A percentile compares a stretch with the other conserved stretches of the same genome.
Evolutionary conservation across 2,797 vertebrate genomes (phyloP).

Genomic region (Nothura maculosa): DNA sequence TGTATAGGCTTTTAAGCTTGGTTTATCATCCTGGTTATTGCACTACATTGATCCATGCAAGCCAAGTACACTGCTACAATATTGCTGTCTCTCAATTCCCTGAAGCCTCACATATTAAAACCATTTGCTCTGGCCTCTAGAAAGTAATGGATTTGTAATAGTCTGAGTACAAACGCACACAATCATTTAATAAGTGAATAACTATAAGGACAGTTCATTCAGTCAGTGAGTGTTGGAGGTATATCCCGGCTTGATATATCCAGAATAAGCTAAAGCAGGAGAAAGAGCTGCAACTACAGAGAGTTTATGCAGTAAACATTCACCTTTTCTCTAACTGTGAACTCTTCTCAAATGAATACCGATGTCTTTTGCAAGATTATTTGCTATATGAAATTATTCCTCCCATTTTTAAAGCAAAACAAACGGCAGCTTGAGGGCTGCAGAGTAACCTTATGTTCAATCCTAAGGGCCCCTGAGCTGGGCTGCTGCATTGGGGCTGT

Average conservation of each 20-base stretch:
- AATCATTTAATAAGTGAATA: constrained; percentile 39
- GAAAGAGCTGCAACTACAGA: neutral
- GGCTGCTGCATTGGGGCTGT: neutral
- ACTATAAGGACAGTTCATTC: neutral
- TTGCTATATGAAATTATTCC: fast-evolving
- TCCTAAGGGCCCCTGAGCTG: neutral
- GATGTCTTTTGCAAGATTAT: neutral
- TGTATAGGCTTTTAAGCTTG: constrained; percentile 45
- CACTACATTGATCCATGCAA: constrained; percentile 45
- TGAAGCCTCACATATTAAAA: constrained; percentile 40
- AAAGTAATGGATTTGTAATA: constrained; percentile 55
- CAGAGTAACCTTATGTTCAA: neutral
- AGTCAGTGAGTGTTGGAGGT: neutral
- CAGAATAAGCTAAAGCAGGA: neutral
- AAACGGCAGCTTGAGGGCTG: neutral
- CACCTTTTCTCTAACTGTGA: neutral
- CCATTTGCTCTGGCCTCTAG: constrained; percentile 18
- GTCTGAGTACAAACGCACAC: constrained; percentile 17
- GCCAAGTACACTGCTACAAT: constrained; percentile 1
- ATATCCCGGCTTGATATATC: neutral
- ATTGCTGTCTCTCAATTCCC: constrained; percentile 34
- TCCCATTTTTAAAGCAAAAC: neutral
- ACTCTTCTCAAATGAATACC: neutral
- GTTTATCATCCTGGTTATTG: constrained; percentile 49
- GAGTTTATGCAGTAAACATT: neutral